These are phyloP conservation scores for Argynnis bischoffii DNA, from an alignment of 2,888 invertebrate species.

Conservation along the genomic window DNA sequence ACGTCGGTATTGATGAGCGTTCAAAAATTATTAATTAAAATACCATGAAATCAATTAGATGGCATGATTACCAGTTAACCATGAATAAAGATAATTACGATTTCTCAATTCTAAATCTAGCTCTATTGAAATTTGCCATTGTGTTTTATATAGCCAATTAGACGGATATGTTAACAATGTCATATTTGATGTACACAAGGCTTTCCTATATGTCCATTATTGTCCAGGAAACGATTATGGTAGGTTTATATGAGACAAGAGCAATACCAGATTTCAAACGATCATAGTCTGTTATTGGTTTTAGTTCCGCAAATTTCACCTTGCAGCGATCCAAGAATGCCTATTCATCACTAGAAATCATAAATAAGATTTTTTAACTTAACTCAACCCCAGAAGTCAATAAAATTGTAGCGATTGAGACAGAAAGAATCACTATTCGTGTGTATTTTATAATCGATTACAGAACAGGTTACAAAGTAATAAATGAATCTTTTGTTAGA, in stretches of 20 bases:
- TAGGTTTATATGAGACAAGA: constrained; percentile 40
- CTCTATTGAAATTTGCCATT: not conserved
- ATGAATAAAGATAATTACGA: not conserved
- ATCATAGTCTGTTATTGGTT: constrained; percentile 23
- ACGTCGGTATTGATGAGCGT: no score
- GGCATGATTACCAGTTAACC: not conserved
- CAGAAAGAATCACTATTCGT: not conserved
- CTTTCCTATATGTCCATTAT: constrained; percentile 67
- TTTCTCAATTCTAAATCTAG: constrained; percentile 1
- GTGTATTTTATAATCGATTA: not conserved
- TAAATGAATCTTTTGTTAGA: constrained; percentile 5
- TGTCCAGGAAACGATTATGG: constrained; percentile 53
- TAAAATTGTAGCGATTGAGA: not conserved
- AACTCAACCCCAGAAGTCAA: not conserved
- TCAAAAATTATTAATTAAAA: no score
- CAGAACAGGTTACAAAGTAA: not conserved
- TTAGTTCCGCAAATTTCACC: constrained; percentile 38
- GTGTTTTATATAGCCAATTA: constrained; percentile 19
- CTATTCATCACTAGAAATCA: constrained; percentile 1
- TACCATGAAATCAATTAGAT: no score
- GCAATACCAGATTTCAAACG: constrained; percentile 23
- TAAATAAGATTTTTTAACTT: not conserved
- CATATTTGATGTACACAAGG: constrained; percentile 18
- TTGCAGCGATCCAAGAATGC: constrained; percentile 19
- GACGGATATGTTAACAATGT: constrained; percentile 28